Evolutionary conservation across 2,113 vertebrate species (phyloP).

Genomic region (Halichoeres trimaculatus): DNA sequence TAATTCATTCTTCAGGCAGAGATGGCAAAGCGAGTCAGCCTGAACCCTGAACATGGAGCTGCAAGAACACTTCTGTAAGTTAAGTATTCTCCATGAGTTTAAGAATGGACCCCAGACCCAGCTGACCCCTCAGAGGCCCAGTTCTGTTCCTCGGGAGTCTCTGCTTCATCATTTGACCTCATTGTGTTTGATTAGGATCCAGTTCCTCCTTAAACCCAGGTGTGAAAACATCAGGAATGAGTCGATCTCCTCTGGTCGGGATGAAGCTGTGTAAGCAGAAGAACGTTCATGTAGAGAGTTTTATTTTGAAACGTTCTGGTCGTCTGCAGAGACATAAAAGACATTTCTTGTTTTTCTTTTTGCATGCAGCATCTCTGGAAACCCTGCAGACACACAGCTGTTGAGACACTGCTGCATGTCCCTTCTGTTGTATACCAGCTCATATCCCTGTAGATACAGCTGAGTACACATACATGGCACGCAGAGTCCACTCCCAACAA

Average conservation of each 20-base stretch:
- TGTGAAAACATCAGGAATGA: conserved; percentile 25
- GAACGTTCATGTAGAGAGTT: background rate
- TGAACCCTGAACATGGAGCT: no score
- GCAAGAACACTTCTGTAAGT: no score
- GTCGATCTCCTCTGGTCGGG: conserved; percentile 34
- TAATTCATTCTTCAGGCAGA: background rate
- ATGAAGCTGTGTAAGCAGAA: background rate
- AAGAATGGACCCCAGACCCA: conserved; percentile 10
- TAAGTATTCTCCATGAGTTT: background rate
- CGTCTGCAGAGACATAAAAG: background rate
- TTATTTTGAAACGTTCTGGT: conserved; percentile 6
- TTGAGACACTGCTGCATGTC: conserved; percentile 25
- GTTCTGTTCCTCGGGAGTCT: conserved; percentile 42
- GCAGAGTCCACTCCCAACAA: background rate
- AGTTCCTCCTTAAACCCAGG: conserved; percentile 29
- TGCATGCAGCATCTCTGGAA: background rate
- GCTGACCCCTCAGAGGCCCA: conserved; percentile 33
- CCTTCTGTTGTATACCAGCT: conserved; percentile 8
- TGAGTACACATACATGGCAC: conserved; percentile 23
- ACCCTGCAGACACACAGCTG: conserved; percentile 46
- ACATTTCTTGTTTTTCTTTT: background rate
- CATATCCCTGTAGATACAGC: conserved; percentile 34
- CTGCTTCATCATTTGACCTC: conserved; percentile 43
- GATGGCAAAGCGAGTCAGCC: no score
- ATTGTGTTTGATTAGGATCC: conserved; percentile 60